Base-by-base conservation (phyloP, 2,113 vertebrate genomes). In the Oncorhynchus gorbuscha region DNA sequence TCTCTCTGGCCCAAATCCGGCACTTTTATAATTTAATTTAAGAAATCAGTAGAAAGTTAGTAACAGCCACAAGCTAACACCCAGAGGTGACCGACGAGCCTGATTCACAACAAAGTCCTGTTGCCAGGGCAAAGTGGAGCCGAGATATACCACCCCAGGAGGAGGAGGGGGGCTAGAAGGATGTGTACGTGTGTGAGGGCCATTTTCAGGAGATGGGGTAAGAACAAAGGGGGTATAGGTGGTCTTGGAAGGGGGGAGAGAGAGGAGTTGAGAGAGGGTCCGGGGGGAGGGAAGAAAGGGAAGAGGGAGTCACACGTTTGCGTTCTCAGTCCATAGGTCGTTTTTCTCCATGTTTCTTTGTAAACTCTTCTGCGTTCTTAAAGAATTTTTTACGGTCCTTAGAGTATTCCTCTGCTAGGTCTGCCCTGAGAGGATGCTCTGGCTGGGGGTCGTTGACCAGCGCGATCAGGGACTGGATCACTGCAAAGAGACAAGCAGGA, bases 291-390 rank as follows among this genome's bases (percentile, higher is more conserved):
- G 12, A 73, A 70, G 76, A 81, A 35, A 35, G 35, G 35, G 6
- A 8, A 59, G 62, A 64, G 76, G 69, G 75, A 75, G 30, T 76
- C 72, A 76, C 51, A 79, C 79, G 89, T 87, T 89, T 92, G 58
- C 89, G 83, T 85, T 71, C 91, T 97, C 95, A 98, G 95, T 99
- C 96, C 92, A 95, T 91, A 83, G 98, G 97, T 88, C 98, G 95
- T 89, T 98, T 98, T 85, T 98, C 97, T 84, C 97, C 95, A 91
- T 99, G 97, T 95, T 97, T 99, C 96, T 95, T 99, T 94, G 98
- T 99, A 92, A 97, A 98, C 92, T 99, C 97, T 89, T 99, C 97
- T 73, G 97, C 98, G 0, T 99, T 99, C 95, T 97, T 99, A 95
- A 97, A 95, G 95, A 99, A 99, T 92, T 97, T 99, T 87, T 94